Evolutionary conservation across 2,888 invertebrate genomes (phyloP), one percentile per base, ranked within the genome.

Genomic region (Nomada fabriciana): DNA sequence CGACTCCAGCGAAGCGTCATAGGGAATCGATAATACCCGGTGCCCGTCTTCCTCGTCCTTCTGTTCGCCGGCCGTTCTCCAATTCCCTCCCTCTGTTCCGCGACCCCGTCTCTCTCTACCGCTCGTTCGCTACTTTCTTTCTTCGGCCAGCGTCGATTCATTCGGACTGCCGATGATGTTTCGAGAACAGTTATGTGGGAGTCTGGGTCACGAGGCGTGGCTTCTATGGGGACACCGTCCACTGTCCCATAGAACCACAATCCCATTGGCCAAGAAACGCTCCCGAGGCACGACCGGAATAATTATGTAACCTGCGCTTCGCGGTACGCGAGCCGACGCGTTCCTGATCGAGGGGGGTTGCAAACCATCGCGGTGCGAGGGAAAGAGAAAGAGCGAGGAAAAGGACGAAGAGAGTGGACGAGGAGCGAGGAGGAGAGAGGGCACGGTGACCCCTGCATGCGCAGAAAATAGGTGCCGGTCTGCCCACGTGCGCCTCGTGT

Each of bases 171-270:
- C 89, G 91, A 90, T 88, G 89, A 91, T 91, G 91, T 92, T 93
- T 92, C 91, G 92, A 93, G 91, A 93, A 93, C 93, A 93, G 93
- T 93, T 93, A 93, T 91, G 91, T 93, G 92, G 92, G 93, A 93
- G 93, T 93, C 93, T 94, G 93, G 93, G 93, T 93, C 93, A 94
- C 92, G 91, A 93, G 93, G 93, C 93, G 93, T 93, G 93, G 93
- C 93, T 92, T 92, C 90, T 90, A 92, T 90, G 91, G 89, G 90
- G 91, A 90, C 91, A 91, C 86, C 89, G 86, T 89, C 89, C 88
- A 88, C 90, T 92, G 91, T 92, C 91, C 92, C 91, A 93, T 93
- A 93, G 92, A 92, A 91, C 93, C 91, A 93, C 89, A 93, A 90
- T 93, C 91, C 92, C 88, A 93, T 93, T 93, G 93, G 93, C 93